These are phyloP conservation scores for Drosophila serrata DNA, from an alignment of 1,140 invertebrate species.

Conservation along the genomic window DNA sequence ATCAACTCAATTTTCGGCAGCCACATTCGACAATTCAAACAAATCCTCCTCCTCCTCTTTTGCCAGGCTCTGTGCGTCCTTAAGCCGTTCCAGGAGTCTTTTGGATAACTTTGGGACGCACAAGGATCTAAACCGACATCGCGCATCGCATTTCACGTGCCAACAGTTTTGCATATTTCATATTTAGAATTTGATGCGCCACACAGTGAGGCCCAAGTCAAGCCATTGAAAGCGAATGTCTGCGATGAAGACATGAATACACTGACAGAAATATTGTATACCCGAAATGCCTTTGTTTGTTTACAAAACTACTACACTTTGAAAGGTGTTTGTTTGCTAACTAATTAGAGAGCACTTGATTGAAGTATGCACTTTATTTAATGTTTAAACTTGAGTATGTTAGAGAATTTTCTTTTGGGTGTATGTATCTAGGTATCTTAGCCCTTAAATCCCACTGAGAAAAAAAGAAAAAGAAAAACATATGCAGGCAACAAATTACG, in stretches of 20 bases:
- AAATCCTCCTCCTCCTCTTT: slow-evolving; percentile 37
- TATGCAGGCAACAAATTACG: slow-evolving; percentile 58
- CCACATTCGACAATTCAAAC: slow-evolving; percentile 49
- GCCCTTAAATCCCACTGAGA: neutral
- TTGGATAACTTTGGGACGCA: neutral
- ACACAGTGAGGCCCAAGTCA: slow-evolving; percentile 18
- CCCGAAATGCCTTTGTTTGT: neutral
- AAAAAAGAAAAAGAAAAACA: slow-evolving; percentile 19
- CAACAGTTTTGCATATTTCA: slow-evolving; percentile 70
- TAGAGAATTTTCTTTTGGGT: neutral
- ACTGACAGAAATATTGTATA: neutral
- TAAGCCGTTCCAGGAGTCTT: slow-evolving; percentile 22
- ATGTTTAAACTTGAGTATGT: neutral
- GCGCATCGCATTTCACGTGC: slow-evolving; percentile 60
- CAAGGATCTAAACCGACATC: neutral
- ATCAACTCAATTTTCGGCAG: slow-evolving; percentile 73
- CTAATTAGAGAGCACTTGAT: neutral
- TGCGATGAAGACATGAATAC: neutral
- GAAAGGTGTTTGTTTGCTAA: neutral
- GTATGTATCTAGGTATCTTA: neutral
- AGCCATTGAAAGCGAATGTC: slow-evolving; percentile 36
- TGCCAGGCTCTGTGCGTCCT: neutral
- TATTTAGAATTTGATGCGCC: slow-evolving; percentile 70
- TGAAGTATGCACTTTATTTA: neutral
- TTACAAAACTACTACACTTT: no score